Conservation (phyloP, 1,140 invertebrate genomes). For the Meloidogyne chitwoodi region DNA sequence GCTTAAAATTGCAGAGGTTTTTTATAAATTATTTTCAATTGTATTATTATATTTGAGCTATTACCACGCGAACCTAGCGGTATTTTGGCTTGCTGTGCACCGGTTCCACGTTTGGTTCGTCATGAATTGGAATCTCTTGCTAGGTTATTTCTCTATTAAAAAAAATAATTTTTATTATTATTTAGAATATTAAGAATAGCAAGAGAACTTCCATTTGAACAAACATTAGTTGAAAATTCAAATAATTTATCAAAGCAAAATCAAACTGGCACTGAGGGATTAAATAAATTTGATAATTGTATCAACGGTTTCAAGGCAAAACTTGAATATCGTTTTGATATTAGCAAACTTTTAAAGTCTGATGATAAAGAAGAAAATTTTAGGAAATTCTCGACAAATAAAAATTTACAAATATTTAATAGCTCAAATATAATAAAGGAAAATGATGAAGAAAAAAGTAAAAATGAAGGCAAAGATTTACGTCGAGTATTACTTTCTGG, state of each 20-base stretch:
- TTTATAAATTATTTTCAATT: not conserved
- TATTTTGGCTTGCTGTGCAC: slow-evolving; percentile 85
- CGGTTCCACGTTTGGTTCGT: slow-evolving; percentile 79
- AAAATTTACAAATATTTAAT: not conserved
- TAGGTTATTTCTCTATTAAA: not conserved
- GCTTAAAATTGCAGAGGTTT: slow-evolving; percentile 78
- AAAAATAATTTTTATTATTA: not conserved
- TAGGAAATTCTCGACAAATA: not conserved
- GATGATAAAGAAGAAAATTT: not conserved
- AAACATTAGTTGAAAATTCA: not conserved
- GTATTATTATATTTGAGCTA: not conserved
- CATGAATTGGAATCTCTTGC: slow-evolving; percentile 69
- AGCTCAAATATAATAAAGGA: not conserved
- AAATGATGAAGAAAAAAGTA: not conserved
- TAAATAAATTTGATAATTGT: slow-evolving; percentile 28
- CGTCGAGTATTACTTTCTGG: not conserved
- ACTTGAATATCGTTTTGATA: slow-evolving; percentile 34
- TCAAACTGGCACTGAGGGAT: not conserved
- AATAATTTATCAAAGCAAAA: not conserved
- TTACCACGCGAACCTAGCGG: slow-evolving; percentile 88
- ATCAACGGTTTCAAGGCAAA: slow-evolving; percentile 27
- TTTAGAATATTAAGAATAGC: slow-evolving; percentile 28
- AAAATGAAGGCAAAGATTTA: not conserved
- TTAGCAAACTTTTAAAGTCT: not conserved
- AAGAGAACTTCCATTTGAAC: slow-evolving; percentile 25